Evolutionary conservation across 2,113 vertebrate species (phyloP), one percentile per base, ranked within the genome.

Genomic region (Petaurus breviceps): DNA sequence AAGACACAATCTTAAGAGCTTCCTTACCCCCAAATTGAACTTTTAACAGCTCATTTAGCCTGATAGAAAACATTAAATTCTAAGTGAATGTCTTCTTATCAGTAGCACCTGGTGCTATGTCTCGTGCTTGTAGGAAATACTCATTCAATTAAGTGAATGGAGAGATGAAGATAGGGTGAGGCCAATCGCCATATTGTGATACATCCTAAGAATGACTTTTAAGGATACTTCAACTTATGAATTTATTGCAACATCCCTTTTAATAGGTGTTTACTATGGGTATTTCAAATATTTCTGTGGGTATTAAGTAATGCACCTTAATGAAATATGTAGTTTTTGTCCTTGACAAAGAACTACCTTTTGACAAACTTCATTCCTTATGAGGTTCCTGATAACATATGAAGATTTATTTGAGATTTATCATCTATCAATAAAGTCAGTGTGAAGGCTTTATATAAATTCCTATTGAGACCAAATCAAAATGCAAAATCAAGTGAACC

Each of bases 11-110:
- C 46, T 51, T 19, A 57, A 95, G 93, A 0, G n/a, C 57, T 0
- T 2, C 10, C 19, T 26, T 55, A 51, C 89, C 90, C 54, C 23
- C 51, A 91, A 61, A 11, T 9, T 46, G 22, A 50, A 57, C 47
- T 1, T 0, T 7, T 14, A 2, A 51, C 23, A 8, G 10, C 28
- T 22, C 8, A 0, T 8, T 25, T 3, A 12, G 11, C 25, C 23
- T 10, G 5, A 43, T 43, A 43, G 5, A 43, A 84, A 84, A 84
- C n/a, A 43, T 43, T 43, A 84, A n/a, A 43, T 43, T 11, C 19
- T 5, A 43, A 84, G 68, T 43, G 19, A 84, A 84, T 43, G 7
- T 23, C 19, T n/a, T n/a, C 61, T 77, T 84, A 8, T 84, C 68
- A 84, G n/a, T 43, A 23, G n/a, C 19, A 43, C 5, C 14, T 43